Conservation (phyloP, 1,140 invertebrate species). For the Mylabris phalerata region DNA sequence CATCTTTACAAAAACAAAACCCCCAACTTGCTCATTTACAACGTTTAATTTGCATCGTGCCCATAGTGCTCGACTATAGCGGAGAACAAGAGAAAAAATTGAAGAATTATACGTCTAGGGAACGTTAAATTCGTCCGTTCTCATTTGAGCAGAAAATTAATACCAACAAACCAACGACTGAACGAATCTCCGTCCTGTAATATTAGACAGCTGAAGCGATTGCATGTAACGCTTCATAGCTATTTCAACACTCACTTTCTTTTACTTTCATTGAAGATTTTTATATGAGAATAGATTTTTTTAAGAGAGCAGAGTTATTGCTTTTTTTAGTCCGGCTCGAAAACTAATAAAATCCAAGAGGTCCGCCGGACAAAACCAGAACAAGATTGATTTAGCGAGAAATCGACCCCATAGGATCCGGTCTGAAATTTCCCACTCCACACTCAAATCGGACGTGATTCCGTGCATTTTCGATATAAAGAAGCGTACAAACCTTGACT, state of each 20-base stretch:
- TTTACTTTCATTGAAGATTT: neutral
- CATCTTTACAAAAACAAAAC: slow-evolving; percentile 6
- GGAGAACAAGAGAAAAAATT: neutral
- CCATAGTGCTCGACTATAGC: neutral
- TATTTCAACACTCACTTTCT: neutral
- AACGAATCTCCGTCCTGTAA: no score
- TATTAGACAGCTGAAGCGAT: no score
- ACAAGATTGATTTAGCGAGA: slow-evolving; percentile 2
- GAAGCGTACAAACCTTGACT: no score
- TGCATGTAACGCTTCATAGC: no score
- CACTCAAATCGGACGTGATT: no score
- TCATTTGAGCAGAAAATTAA: slow-evolving; percentile 3
- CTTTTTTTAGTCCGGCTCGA: neutral
- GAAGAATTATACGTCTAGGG: neutral
- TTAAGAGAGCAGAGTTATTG: neutral
- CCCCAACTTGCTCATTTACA: slow-evolving; percentile 7
- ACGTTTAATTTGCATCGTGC: slow-evolving; percentile 11
- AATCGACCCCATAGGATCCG: no score
- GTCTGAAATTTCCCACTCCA: no score
- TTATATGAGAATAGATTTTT: neutral
- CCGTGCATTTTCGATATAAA: no score
- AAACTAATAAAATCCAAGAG: slow-evolving; percentile 9
- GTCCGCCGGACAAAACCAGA: slow-evolving; percentile 1
- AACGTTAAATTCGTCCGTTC: neutral
- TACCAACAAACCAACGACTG: neutral